These are phyloP conservation scores for Noctua janthe DNA, from an alignment of 2,888 invertebrate species.

Conservation along the genomic window DNA sequence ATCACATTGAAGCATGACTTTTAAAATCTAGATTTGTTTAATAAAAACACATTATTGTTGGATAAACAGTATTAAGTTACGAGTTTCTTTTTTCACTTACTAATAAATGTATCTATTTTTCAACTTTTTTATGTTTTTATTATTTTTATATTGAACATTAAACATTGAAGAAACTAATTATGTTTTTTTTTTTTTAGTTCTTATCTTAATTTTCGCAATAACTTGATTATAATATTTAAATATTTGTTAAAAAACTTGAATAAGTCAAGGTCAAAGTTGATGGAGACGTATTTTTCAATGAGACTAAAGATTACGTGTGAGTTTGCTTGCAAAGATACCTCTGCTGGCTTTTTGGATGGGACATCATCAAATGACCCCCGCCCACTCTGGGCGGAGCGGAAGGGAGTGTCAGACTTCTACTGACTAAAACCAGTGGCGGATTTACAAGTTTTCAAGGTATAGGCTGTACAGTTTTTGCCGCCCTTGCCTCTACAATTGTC, in stretches of 20 bases:
- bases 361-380: no score
- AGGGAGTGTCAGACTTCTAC: no score
- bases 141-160: not conserved
- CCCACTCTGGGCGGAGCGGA: no score
- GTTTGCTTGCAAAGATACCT: conserved; percentile 3
- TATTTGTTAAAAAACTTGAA: conserved; percentile 34
- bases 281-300: not conserved
- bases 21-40: not conserved
- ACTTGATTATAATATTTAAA: conserved; percentile 30
- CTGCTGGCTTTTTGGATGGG: no score
- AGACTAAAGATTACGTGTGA: not conserved
- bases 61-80: not conserved
- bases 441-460: no score
- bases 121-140: not conserved
- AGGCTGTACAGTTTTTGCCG: no score
- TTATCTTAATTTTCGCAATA: conserved; percentile 13
- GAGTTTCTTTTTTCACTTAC: not conserved
- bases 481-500: no score
- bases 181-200: not conserved
- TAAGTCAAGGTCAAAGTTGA: conserved; percentile 24
- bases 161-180: not conserved
- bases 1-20: conserved; percentile 34
- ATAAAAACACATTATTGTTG: not conserved
- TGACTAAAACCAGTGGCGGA: no score
- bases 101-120: not conserved